Conservation (phyloP, 2,113 vertebrate species). For the Zosterops japonicus region DNA sequence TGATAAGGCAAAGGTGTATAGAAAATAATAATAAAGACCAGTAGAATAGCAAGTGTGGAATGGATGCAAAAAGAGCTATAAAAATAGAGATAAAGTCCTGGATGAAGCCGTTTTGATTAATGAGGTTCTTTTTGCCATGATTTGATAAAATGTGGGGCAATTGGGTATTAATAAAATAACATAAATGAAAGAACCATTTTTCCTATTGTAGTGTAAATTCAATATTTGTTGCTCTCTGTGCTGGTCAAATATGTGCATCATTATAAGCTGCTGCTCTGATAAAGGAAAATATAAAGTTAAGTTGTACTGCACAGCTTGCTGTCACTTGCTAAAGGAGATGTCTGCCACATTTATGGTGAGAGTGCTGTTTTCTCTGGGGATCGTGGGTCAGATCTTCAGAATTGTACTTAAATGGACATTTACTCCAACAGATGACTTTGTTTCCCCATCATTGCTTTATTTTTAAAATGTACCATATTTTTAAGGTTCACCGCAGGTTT, state of each 20-base stretch:
- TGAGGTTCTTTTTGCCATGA: background rate
- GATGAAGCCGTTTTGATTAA: background rate
- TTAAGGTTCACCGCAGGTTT: background rate
- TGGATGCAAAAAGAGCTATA: background rate
- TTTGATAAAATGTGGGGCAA: background rate
- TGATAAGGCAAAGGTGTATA: background rate
- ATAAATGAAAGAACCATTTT: background rate
- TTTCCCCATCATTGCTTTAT: background rate
- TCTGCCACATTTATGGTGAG: background rate
- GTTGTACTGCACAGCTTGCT: background rate
- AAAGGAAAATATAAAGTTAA: background rate
- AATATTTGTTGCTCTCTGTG: background rate
- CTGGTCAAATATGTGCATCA: background rate
- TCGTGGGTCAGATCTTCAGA: background rate
- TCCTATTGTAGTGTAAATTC: background rate
- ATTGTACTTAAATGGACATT: background rate
- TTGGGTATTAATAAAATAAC: background rate
- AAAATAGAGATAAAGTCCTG: background rate
- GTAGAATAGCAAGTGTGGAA: background rate
- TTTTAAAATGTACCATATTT: background rate
- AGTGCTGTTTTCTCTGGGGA: background rate
- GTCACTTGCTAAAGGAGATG: background rate
- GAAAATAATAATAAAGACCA: conserved; percentile 5
- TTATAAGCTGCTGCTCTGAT: background rate
- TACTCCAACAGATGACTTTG: background rate